Evolutionary conservation across 2,888 invertebrate genomes (phyloP), one percentile per base, ranked within the genome.

Genomic region (Eucera pruinosa): DNA sequence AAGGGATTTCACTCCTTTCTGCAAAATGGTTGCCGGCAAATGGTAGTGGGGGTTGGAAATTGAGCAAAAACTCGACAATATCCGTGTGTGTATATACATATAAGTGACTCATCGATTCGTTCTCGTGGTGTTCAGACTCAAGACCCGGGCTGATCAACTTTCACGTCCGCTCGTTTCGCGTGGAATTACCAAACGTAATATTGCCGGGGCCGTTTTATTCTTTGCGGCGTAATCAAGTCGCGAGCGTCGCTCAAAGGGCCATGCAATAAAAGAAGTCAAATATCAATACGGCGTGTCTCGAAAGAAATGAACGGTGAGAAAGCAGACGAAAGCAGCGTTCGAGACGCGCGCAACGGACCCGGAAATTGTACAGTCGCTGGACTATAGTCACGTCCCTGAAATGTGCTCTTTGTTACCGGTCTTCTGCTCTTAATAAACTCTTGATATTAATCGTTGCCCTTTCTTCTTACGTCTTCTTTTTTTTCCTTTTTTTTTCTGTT

Each of bases 251-350:
- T 82, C 81, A 81, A 81, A 81, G 79, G 76, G 70, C 23, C 57
- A 84, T 7, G 39, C 78, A 87, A 86, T 86, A 86, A 88, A 84
- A 84, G 81, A 86, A 82, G 65, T 79, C 72, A 87, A 88, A 88
- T 81, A 85, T 86, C 88, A 87, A 86, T 86, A 85, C 68, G 80
- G 61, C 68, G 72, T 81, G 54, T 62, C 68, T 73, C 55, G 85
- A 72, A 67, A 80, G 82, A 78, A 81, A 84, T 85, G 76, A 77
- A 76, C 76, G 33, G 68, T 62, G 76, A 77, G 68, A 58, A 68
- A 41, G 52, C 41, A 33, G 20, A 23, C 50, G 41, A 15, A 41
- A 13, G 41, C 15, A 13, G 48, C 43, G 36, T 36, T 11, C 5
- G 6, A 5, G 58, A 48, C 18, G 52, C 33, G 27, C 52, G n/a